Percentiles rank a stretch among this genome's conserved stretches.
These are phyloP conservation scores for Clarias gariepinus DNA, from an alignment of 2,113 vertebrate species.

Conservation along the genomic window DNA sequence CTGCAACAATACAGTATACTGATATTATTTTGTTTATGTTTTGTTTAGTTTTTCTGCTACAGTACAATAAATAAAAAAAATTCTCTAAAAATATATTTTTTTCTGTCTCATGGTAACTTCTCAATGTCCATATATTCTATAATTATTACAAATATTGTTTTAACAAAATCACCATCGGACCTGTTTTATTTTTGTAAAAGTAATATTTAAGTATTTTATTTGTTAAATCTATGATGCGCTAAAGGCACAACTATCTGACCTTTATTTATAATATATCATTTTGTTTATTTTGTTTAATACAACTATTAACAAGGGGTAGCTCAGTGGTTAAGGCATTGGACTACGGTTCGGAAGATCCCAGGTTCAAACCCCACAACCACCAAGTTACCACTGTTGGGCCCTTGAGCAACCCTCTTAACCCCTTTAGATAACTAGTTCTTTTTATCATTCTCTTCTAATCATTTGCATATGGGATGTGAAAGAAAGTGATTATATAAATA, in stretches of 20 bases:
- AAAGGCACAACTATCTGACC: not conserved
- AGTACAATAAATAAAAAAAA: not conserved
- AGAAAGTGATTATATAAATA: not conserved
- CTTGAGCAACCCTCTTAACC: no score
- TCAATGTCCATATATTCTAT: not conserved
- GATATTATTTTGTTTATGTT: not conserved
- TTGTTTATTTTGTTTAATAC: no score
- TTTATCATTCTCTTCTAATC: not conserved
- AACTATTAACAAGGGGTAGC: no score
- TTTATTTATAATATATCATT: no score
- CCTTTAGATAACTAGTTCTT: not conserved
- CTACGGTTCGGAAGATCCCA: no score
- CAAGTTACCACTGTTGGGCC: no score
- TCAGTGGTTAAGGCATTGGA: no score
- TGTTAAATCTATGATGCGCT: not conserved
- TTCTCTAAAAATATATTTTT: not conserved
- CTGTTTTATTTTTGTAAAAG: not conserved
- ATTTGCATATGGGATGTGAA: not conserved
- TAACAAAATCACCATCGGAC: not conserved
- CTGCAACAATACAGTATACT: no score
- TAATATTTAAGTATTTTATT: not conserved
- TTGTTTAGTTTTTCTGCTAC: not conserved
- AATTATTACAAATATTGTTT: not conserved
- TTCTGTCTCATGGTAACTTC: not conserved
- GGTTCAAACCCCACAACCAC: no score